Evolutionary conservation across 2,888 invertebrate species (phyloP).

Genomic region (Hypsopygia costalis): DNA sequence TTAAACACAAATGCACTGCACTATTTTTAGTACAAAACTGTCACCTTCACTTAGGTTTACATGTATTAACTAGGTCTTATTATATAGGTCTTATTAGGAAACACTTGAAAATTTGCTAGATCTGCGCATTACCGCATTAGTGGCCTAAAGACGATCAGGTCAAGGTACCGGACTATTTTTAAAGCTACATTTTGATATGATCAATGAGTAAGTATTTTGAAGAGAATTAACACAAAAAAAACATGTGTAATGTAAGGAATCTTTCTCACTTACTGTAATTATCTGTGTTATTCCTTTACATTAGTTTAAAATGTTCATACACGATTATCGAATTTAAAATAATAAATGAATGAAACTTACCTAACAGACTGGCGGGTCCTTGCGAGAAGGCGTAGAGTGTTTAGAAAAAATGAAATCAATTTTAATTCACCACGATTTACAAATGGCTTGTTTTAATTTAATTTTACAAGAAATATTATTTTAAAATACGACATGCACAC

Average conservation of each 20-base stretch:
- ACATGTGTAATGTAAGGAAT: background rate
- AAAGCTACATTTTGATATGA: constrained; percentile 12
- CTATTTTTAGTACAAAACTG: too few relatives aligned
- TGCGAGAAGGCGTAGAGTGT: constrained; percentile 28
- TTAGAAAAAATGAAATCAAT: constrained; percentile 12
- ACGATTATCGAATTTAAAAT: constrained; percentile 14
- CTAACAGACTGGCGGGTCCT: constrained; percentile 31
- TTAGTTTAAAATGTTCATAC: constrained; percentile 3
- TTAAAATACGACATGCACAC: constrained; percentile 22
- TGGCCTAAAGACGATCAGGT: constrained; percentile 51
- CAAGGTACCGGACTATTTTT: constrained; percentile 55
- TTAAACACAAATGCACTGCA: too few relatives aligned
- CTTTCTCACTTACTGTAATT: constrained; percentile 5
- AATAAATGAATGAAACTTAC: constrained; percentile 37
- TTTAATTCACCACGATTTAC: constrained; percentile 27
- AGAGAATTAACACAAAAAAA: background rate
- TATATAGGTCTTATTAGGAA: too few relatives aligned
- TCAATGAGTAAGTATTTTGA: background rate
- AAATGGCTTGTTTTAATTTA: too few relatives aligned
- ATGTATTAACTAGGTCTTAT: too few relatives aligned
- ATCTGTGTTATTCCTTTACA: constrained; percentile 38
- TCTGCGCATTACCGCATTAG: constrained; percentile 39
- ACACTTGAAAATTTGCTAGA: constrained; percentile 24
- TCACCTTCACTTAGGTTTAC: too few relatives aligned
- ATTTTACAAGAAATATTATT: constrained; percentile 15